Evolutionary conservation across 2,113 vertebrate genomes (phyloP).

Genomic region (Brevimyrus niger): DNA sequence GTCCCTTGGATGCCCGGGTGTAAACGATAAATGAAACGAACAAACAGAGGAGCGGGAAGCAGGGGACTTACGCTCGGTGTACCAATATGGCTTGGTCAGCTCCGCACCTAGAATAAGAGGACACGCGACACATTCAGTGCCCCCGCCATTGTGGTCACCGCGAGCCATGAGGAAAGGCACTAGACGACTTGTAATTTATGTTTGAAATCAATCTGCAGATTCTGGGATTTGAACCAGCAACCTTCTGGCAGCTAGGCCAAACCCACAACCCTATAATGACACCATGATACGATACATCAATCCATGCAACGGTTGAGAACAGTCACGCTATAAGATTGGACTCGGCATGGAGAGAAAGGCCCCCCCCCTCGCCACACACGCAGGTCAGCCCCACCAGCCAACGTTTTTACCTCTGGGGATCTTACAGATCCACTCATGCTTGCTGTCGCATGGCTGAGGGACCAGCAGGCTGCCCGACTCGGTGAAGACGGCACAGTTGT

Average conservation of each 20-base stretch:
- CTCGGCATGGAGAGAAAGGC: background rate
- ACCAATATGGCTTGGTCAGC: conserved; percentile 76
- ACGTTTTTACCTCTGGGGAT: conserved; percentile 69
- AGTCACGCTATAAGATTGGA: background rate
- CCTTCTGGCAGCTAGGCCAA: background rate
- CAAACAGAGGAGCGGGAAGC: background rate
- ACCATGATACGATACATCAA: background rate
- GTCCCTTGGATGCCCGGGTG: background rate
- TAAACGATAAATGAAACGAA: background rate
- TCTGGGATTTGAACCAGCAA: background rate
- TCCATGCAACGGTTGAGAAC: background rate
- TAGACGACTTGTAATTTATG: background rate
- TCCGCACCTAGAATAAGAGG: conserved; percentile 63
- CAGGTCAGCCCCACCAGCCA: background rate
- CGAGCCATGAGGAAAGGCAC: background rate
- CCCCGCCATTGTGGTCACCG: background rate
- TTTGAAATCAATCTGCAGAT: background rate
- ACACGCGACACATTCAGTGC: background rate
- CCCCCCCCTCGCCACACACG: background rate
- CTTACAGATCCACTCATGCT: conserved; percentile 91
- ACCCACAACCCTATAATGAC: background rate
- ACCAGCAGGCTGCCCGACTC: conserved; percentile 59
- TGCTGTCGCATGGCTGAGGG: conserved; percentile 68
- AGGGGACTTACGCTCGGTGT: conserved; percentile 70
- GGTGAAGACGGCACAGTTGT: conserved; percentile 74